Percentiles rank a stretch among this genome's conserved stretches.
These are phyloP conservation scores for Neogobius melanostomus DNA, from an alignment of 2,113 vertebrate genomes.

Conservation along the genomic window DNA sequence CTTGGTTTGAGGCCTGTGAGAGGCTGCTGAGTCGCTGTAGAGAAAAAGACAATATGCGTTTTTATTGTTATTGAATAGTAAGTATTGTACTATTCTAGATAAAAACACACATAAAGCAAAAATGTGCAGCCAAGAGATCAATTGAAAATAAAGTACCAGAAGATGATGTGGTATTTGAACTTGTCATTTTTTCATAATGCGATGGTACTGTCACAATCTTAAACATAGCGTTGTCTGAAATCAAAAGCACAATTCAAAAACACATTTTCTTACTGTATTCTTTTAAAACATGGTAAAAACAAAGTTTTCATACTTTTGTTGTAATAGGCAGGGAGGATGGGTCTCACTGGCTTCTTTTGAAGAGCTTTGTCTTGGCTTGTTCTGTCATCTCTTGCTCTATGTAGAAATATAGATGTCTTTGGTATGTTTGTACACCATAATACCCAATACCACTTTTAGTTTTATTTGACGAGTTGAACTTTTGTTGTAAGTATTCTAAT, in stretches of 20 bases:
- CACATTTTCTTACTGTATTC: neutral
- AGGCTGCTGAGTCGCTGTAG: conserved; percentile 68
- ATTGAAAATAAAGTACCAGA: conserved; percentile 43
- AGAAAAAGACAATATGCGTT: conserved; percentile 57
- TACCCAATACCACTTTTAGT: no score
- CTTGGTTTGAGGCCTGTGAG: conserved; percentile 88
- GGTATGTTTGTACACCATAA: neutral
- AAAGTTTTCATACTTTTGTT: conserved; percentile 63
- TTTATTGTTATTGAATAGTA: neutral
- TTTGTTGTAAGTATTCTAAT: no score
- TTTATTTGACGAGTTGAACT: no score
- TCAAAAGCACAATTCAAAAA: conserved; percentile 21
- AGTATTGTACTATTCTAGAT: neutral
- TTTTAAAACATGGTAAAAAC: neutral
- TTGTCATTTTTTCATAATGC: conserved; percentile 54
- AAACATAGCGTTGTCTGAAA: conserved; percentile 57
- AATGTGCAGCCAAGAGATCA: neutral
- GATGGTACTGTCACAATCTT: conserved; percentile 72
- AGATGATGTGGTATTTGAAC: conserved; percentile 37
- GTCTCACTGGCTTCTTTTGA: conserved; percentile 86
- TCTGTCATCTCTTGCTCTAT: conserved; percentile 37
- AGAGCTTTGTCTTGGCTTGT: conserved; percentile 74
- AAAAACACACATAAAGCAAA: neutral
- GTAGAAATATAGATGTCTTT: neutral
- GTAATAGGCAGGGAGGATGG: conserved; percentile 87